Evolutionary conservation across 1,140 invertebrate species (phyloP), one percentile per base, ranked within the genome.

Genomic region (Tetragonula clypearis): DNA sequence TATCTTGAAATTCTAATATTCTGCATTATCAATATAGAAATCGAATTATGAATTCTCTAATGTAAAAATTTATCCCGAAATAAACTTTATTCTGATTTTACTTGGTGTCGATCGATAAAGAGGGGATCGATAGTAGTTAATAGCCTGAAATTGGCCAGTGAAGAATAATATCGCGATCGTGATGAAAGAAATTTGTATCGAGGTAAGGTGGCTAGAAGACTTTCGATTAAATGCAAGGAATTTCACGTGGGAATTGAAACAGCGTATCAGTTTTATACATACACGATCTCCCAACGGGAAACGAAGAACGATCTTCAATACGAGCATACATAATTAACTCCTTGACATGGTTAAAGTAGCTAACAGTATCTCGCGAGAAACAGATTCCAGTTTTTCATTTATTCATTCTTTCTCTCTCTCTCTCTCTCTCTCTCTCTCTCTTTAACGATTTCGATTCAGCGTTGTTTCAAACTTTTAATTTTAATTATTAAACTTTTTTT

Each of bases 301-400:
- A 83, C 41, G 53, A 71, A 58, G 55, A 21, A 56, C 17, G 49
- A 82, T 81, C 84, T 68, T 58, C 49, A 66, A 74, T 66, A n/a
- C 53, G 15, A 9, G 60, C 65, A 60, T 83, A 19, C 35, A 53
- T 79, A 79, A 79, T 79, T 58, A 84, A 84, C 53, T 49, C 75
- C 75, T 84, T 71, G 82, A 79, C 75, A 62, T 21, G 65, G n/a
- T 84, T 78, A 53, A 84, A 84, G 71, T 79, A 71, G 66, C 26
- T 15, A 68, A 58, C 35, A 15, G 23, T n/a, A 23, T 35, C 3
- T 11, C 12, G 58, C 55, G 56, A 35, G 21, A 19, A 60, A 62
- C 41, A n/a, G 65, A 71, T 71, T 35, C 62, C 53, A 76, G 23
- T 60, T 76, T 76, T 60, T 60, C 21, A 35, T 58, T 35, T 12